These are phyloP conservation scores for Falco naumanni DNA, from an alignment of 2,797 vertebrate species.

Conservation along the genomic window DNA sequence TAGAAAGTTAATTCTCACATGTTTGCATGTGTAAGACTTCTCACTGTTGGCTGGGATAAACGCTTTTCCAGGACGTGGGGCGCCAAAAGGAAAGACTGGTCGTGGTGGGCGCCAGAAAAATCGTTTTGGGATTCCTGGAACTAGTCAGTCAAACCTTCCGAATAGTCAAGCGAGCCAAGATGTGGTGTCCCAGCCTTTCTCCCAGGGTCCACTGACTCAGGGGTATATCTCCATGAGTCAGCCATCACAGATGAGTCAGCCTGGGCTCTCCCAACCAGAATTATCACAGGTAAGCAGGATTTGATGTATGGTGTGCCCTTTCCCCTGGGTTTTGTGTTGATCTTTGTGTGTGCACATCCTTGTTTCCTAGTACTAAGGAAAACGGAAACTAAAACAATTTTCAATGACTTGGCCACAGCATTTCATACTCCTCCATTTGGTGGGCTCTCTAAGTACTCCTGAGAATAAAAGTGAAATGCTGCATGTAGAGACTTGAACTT, in stretches of 20 bases:
- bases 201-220: conserved; percentile 97
- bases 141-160: conserved; percentile 86
- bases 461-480: neutral
- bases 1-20: fast-evolving
- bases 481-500: neutral
- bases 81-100: conserved; percentile 90
- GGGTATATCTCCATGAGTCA: conserved; percentile 99
- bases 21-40: fast-evolving
- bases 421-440: neutral
- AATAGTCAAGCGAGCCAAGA: conserved; percentile 96
- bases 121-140: conserved; percentile 87
- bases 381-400: neutral
- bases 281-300: conserved; percentile 88
- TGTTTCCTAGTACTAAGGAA: neutral
- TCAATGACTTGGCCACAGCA: neutral
- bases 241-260: conserved; percentile 99
- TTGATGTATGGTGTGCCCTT: too few species aligned
- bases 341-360: too few species aligned
- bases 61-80: conserved; percentile 85
- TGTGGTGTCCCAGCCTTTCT: conserved; percentile 95
- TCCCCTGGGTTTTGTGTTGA: neutral
- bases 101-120: conserved; percentile 93
- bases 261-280: conserved; percentile 96
- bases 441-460: neutral
- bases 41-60: neutral